Evolutionary conservation across 2,113 vertebrate genomes (phyloP), one percentile per base, ranked within the genome.

Genomic region (Coracopsis vasa): DNA sequence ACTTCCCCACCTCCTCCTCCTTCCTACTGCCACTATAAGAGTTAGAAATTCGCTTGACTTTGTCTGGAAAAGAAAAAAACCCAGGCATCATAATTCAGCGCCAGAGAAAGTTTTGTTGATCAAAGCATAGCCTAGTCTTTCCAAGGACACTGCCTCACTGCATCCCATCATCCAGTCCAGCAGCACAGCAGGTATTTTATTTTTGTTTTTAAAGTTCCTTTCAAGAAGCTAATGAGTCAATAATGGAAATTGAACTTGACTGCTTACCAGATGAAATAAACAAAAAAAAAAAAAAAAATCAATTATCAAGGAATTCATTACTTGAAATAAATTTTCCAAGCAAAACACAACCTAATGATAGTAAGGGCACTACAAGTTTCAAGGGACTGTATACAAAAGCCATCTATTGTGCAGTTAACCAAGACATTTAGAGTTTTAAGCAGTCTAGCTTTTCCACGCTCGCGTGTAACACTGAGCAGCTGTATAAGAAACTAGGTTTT

Each of bases 1-100:
- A 94, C 88, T 78, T 94, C 93, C 92, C 93, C 91, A 70, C 82
- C 75, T 88, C 96, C 96, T 94, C 71, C 96, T 92, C 94, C 94
- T 93, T 92, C 89, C 93, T 95, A 94, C 90, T 92, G 92, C 94
- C 69, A 87, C 90, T 86, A 29, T 92, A 88, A 83, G 93, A 95
- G 81, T 90, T 67, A 94, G 87, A 91, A 96, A 95, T 90, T 92
- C 77, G 70, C 77, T 92, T 87, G 92, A 82, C 42, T 73, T 81
- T 66, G 69, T 70, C 80, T 54, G 29, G 58, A 41, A 64, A 78
- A 92, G 33, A 41, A 11, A 0, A 24, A 25, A 39, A 17, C 0
- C 1, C 44, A 83, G 66, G n/a, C 23, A 78, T 48, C 78, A 19
- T 70, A 90, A 83, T 80, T 92, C 69, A 64, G 88, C 71, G 61